phyloP scores from a whole-genome alignment of 2,113 vertebrate genomes.

The Pelecanoides urinatrix region DNA sequence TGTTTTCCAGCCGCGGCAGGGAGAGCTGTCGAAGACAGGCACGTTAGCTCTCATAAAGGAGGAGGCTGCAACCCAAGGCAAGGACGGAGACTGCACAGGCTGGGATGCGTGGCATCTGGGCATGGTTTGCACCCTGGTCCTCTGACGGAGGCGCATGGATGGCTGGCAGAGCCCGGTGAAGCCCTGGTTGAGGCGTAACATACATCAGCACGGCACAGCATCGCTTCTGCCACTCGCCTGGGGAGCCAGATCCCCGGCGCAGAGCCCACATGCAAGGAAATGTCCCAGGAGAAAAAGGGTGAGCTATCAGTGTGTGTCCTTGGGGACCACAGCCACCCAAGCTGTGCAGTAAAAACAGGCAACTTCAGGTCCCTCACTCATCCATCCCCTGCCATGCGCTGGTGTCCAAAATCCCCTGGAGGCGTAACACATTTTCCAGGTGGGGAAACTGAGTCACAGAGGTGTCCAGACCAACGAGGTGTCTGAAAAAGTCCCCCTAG shows the following conservation, averaged over 20 bases:
- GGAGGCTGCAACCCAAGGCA: background rate
- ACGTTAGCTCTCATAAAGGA: background rate
- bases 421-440: background rate
- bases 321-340: background rate
- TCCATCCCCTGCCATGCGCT: background rate
- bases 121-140: background rate
- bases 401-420: background rate
- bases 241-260: rapidly evolving
- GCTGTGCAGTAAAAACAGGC: background rate
- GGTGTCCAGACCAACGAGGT: background rate
- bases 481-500: background rate
- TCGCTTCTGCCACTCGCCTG: background rate
- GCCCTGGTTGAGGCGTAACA: background rate
- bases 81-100: background rate
- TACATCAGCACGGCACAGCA: background rate
- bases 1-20: background rate
- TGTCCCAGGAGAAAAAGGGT: background rate
- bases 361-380: background rate
- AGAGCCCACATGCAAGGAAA: background rate
- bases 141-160: background rate
- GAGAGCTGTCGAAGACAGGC: background rate
- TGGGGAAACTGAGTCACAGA: background rate
- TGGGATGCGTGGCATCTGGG: background rate
- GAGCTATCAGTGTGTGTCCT: background rate
- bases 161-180: background rate